These are phyloP conservation scores for Lycia hirtaria DNA, from an alignment of 2,888 invertebrate genomes.

Conservation along the genomic window DNA sequence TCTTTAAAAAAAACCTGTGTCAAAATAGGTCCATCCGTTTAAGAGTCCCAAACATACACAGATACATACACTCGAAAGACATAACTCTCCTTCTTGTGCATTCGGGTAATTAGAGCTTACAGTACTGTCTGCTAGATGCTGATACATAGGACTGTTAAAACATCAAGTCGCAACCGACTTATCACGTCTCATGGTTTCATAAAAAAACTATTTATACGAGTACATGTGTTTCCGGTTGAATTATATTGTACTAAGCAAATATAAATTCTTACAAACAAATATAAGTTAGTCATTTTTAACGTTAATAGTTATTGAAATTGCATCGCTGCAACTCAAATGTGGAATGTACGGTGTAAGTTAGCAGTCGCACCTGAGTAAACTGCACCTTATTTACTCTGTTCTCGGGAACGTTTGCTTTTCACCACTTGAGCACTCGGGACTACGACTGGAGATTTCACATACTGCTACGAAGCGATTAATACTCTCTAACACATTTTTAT, in stretches of 20 bases:
- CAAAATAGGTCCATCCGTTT: too few relatives aligned
- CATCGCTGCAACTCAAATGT: conserved; percentile 32
- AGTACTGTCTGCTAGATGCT: too few relatives aligned
- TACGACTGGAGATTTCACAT: conserved; percentile 30
- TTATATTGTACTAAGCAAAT: not conserved
- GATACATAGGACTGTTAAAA: too few relatives aligned
- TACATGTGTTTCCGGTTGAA: too few relatives aligned
- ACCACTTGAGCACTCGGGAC: conserved; percentile 32
- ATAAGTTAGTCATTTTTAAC: not conserved
- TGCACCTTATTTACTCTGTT: conserved; percentile 48
- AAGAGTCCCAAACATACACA: too few relatives aligned
- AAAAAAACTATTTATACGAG: too few relatives aligned
- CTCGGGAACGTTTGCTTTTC: conserved; percentile 40
- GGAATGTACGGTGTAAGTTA: conserved; percentile 51
- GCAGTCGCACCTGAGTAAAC: conserved; percentile 60
- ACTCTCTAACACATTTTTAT: conserved; percentile 1
- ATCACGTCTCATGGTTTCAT: too few relatives aligned
- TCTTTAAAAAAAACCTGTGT: too few relatives aligned
- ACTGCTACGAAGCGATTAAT: conserved; percentile 13
- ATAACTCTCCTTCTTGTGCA: too few relatives aligned
- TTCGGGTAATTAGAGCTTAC: too few relatives aligned
- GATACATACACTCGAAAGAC: too few relatives aligned
- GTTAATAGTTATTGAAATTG: conserved; percentile 30
- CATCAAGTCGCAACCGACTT: too few relatives aligned
- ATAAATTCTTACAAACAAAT: not conserved